Percentiles rank a stretch among this genome's conserved stretches.
These are phyloP conservation scores for Drosophila yakuba DNA, from an alignment of 1,140 invertebrate species.

Conservation along the genomic window DNA sequence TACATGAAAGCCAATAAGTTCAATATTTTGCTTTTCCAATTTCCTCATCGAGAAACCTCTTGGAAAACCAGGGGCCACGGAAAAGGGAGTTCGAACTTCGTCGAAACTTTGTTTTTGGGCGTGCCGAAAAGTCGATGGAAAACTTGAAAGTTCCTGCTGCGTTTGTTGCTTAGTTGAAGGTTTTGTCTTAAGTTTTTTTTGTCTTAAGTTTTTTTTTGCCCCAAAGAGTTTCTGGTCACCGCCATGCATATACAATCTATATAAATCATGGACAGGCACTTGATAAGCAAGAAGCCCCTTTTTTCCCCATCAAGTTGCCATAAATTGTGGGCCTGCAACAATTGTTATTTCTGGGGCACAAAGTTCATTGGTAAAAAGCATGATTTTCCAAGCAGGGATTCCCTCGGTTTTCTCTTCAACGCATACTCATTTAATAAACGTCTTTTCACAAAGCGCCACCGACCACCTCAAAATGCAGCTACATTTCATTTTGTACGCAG, in stretches of 20 bases:
- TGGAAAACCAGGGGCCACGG: not conserved
- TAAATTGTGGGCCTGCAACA: slow-evolving; percentile 63
- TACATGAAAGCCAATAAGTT: slow-evolving; percentile 82
- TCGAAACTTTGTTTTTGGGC: slow-evolving; percentile 57
- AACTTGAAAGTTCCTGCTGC: slow-evolving; percentile 57
- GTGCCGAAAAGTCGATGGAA: slow-evolving; percentile 69
- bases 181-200: slow-evolving; percentile 65
- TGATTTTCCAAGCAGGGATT: slow-evolving; percentile 17
- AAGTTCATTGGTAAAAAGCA: slow-evolving; percentile 36
- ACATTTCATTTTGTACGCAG: slow-evolving; percentile 57
- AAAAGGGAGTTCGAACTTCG: slow-evolving; percentile 21
- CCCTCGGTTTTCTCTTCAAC: slow-evolving; percentile 17
- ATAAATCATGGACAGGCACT: slow-evolving; percentile 63
- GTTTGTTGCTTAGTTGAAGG: slow-evolving; percentile 58
- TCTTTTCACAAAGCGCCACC: slow-evolving; percentile 29
- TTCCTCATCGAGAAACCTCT: slow-evolving; percentile 18
- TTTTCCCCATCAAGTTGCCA: slow-evolving; percentile 40
- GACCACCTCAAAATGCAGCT: slow-evolving; percentile 55
- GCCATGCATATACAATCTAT: slow-evolving; percentile 43
- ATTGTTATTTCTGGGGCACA: slow-evolving; percentile 69
- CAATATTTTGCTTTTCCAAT: slow-evolving; percentile 81
- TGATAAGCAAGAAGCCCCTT: slow-evolving; percentile 35
- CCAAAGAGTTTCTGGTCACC: slow-evolving; percentile 34
- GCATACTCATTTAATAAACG: slow-evolving; percentile 78
- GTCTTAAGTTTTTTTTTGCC: slow-evolving; percentile 23